Evolutionary conservation across 2,888 invertebrate species (phyloP).

Genomic region (Melikaiella ostensackeni): DNA sequence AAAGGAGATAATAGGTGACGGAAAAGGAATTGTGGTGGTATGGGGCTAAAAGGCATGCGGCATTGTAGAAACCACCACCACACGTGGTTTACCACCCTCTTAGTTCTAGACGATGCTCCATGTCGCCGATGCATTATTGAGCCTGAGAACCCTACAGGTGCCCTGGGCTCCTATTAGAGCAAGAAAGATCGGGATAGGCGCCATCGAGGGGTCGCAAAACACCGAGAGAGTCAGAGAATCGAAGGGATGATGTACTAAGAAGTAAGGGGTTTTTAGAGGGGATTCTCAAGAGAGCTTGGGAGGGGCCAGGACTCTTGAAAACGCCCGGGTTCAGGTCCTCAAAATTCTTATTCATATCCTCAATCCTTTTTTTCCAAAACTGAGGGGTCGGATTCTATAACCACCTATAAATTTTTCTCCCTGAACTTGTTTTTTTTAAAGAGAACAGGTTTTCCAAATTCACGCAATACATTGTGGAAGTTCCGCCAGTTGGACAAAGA

Average conservation of each 20-base stretch:
- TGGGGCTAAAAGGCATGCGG: constrained; percentile 56
- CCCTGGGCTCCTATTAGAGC: constrained; percentile 66
- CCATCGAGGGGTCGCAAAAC: constrained; percentile 48
- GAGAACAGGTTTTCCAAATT: no score
- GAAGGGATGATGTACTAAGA: constrained; percentile 25
- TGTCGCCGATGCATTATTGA: constrained; percentile 73
- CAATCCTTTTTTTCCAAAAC: neutral
- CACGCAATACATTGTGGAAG: no score
- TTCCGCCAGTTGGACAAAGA: no score
- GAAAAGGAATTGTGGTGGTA: constrained; percentile 44
- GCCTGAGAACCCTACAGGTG: constrained; percentile 75
- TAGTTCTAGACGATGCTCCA: constrained; percentile 61
- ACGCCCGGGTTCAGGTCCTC: neutral
- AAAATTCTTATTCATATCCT: neutral
- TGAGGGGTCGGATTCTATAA: no score
- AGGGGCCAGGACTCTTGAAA: neutral
- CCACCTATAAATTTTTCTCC: no score
- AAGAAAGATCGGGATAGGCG: constrained; percentile 56
- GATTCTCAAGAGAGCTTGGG: neutral
- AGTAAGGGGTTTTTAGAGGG: constrained; percentile 31
- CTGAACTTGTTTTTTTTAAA: no score
- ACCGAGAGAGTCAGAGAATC: constrained; percentile 44
- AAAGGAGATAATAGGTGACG: constrained; percentile 14
- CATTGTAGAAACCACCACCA: constrained; percentile 42
- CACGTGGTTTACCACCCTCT: constrained; percentile 60